Evolutionary conservation across 2,113 vertebrate species (phyloP), one percentile per base, ranked within the genome.

Genomic region (Ammodytes marinus): DNA sequence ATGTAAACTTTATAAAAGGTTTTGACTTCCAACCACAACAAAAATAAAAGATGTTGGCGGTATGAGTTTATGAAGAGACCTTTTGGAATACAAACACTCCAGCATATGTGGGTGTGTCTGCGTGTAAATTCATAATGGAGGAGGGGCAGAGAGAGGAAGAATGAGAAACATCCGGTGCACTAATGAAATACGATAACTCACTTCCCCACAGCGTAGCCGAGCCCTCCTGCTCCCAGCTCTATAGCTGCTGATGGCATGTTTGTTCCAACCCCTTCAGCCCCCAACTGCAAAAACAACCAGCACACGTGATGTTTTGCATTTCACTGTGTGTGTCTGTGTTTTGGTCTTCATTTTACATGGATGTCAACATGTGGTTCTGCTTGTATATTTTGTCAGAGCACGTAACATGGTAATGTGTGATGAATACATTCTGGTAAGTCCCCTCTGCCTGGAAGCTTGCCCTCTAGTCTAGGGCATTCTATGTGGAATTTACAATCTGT

Each of bases 111-210:
- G 58, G 37, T 50, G 78, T 61, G 55, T 82, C 11, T 52, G 0
- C n/a, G 58, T 69, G 49, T 77, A 72, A 63, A 79, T 50, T 35
- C 11, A 9, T 67, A 77, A 71, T 58, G 57, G 49, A 74, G 17
- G 8, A 70, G 80, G 64, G 74, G 71, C 54, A 46, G 71, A 27
- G 27, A 68, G 61, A 8, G 49, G 43, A 46, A 68, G 74, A 63
- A 58, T 11, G 78, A 77, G 66, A 79, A 82, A 66, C 88, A 80
- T 89, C 91, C 84, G 77, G 78, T 72, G 63, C 71, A 61, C 88
- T 86, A 85, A 90, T 88, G 86, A 86, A 91, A 90, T 86, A 64
- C 92, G 83, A 89, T 89, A 86, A 92, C 81, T 83, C 76, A 77
- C 84, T 54, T 69, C 74, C 83, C 73, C 70, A 27, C 52, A 39